Percentiles rank a stretch among this genome's conserved stretches.
phyloP scores from a whole-genome alignment of 2,888 invertebrate genomes.

The Melikaiella ostensackeni region DNA sequence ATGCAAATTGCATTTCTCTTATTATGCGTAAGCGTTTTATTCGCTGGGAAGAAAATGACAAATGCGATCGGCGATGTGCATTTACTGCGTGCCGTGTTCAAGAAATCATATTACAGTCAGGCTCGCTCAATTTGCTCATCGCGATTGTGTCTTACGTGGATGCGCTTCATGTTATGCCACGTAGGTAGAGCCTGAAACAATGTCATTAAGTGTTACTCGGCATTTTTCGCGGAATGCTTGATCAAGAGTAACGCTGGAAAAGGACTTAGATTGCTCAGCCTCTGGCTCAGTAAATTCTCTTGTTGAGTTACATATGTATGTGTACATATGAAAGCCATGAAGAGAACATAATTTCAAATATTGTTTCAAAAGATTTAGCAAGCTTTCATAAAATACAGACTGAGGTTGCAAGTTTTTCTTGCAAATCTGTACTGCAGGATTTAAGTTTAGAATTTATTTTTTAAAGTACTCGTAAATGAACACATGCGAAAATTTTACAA shows the following conservation, averaged over 20 bases:
- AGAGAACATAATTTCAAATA: neutral
- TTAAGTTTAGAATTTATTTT: too few relatives aligned
- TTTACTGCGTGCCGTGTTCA: conserved; percentile 23
- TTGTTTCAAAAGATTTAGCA: neutral
- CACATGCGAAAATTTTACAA: too few relatives aligned
- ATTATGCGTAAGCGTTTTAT: conserved; percentile 37
- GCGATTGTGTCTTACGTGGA: neutral
- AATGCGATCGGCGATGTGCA: conserved; percentile 34
- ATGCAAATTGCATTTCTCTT: conserved; percentile 37
- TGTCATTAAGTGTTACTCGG: conserved; percentile 8
- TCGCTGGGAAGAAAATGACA: conserved; percentile 31
- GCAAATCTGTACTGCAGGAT: too few relatives aligned
- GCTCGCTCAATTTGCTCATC: conserved; percentile 30
- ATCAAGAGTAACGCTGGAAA: neutral
- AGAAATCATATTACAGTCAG: conserved; percentile 35
- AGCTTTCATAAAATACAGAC: too few relatives aligned
- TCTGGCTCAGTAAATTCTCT: neutral
- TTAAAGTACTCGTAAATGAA: too few relatives aligned
- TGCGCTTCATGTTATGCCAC: conserved; percentile 5
- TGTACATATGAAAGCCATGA: neutral
- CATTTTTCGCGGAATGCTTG: conserved; percentile 1
- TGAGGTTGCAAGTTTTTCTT: too few relatives aligned
- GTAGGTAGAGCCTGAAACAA: conserved; percentile 19
- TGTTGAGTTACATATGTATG: neutral
- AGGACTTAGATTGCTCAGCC: neutral